Base-by-base conservation (phyloP, 2,797 vertebrate genomes). In the Coranthus polyacanthus region DNA sequence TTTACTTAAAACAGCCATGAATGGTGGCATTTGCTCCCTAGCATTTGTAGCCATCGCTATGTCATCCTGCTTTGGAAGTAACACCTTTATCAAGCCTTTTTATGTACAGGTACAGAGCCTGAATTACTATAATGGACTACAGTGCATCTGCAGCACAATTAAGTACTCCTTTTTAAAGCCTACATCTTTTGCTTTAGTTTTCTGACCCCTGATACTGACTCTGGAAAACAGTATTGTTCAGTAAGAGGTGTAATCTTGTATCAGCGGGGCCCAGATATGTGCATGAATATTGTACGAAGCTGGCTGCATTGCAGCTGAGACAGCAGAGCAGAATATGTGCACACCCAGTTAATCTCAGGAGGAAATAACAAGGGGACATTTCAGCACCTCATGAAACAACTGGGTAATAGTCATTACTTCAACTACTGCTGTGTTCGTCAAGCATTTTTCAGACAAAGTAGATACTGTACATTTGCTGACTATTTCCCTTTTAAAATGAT, bases 211-310 rank as follows among this genome's bases (percentile, higher is more conserved):
- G 38, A 70, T 57, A 54, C 42, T 12, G 41, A 55, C 64, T 72
- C 6, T 36, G 45, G 52, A 57, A 58, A 79, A 56, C 24, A 49
- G 42, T 68, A 60, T 64, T 12, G 38, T 73, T 69, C 62, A 43
- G 41, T 73, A 71, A 78, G 68, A 71, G 61, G 58, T 68, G 52
- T 73, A 73, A 72, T 85, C 78, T 79, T 69, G 42, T 59, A 68
- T 80, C 74, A 78, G 64, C 39, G 0, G 65, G 61, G 36, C 55
- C 49, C 41, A 60, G 54, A 78, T 79, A 65, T 64, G 57, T 68
- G 24, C 72, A 81, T 83, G 72, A 86, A 81, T 85, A 83, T 82
- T 87, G 65, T 32, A 83, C 50, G 47, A 78, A 70, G 72, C 44
- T 16, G 60, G 55, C 45, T 77, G 44, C 39, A 67, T 53, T 72